Base-by-base conservation (phyloP, 2,797 vertebrate species). In the Sphenopsis melanotis region DNA sequence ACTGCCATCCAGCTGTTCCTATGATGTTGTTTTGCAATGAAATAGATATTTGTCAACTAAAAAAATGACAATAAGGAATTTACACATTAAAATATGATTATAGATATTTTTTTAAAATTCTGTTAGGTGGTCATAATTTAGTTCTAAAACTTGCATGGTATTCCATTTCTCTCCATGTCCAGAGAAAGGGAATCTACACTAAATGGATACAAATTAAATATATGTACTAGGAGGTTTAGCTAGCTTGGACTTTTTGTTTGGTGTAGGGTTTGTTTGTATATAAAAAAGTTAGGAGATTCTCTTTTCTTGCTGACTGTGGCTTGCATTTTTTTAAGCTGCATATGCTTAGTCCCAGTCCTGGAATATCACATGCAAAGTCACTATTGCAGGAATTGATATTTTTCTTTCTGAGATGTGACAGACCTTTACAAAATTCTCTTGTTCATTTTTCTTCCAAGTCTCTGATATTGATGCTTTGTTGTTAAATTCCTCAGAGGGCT, bases 1-100 rank as follows among this genome's bases (percentile, higher is more conserved):
- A 90, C 77, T 90, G 96, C 96, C 77, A 79, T 91, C 97, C 97
- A 98, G 97, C 97, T 98, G 97, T 97, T 97, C 94, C 65, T 80
- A 29, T 92, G 93, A 96, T 96, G 97, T 90, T 97, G n/a, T 94
- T 97, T 81, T 81, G 89, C 90, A 86, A 72, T 52, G 75, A 93
- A 97, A 77, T 91, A 93, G 89, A 72, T 94, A 96, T 97, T 97
- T 97, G 95, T 98, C 97, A 98, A 96, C 87, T 94, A 84, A 94
- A 94, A 94, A 96, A 96, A 90, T 56, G 89, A 95, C 93, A 95
- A 74, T 96, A 94, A 95, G 94, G 95, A 97, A 93, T 91, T 93
- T 79, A 53, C 71, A 83, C 59, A 36, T 94, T 96, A 84, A 95
- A 95, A 95, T 95, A 69, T 71, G 36, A 70, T 80, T 49, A 69